These are phyloP conservation scores for Paelopatides confundens DNA, from an alignment of 53 echinoderm and acorn worm species.

Conservation along the genomic window DNA sequence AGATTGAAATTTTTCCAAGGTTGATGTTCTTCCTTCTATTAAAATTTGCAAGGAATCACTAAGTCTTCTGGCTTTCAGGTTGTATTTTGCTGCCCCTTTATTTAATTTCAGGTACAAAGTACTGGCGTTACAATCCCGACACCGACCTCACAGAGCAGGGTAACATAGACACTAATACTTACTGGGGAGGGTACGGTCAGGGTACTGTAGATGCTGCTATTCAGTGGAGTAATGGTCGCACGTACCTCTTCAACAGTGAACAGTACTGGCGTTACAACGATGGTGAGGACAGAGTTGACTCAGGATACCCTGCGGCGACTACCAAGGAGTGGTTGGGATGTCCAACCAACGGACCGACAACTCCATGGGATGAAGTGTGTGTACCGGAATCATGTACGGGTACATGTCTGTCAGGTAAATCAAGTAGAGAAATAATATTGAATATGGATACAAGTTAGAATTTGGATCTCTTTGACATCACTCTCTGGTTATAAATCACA, in stretches of 20 bases:
- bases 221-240: slow-evolving; percentile 91
- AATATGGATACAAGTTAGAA: no score
- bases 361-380: no score
- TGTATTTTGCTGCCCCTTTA: not conserved
- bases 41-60: no score
- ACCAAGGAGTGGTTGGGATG: slow-evolving; percentile 75
- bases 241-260: slow-evolving; percentile 88
- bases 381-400: no score
- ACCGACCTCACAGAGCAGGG: not conserved
- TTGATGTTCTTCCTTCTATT: no score
- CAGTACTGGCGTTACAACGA: slow-evolving; percentile 86
- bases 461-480: no score
- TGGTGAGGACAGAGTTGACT: slow-evolving; percentile 63
- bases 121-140: not conserved
- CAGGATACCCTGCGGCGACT: slow-evolving; percentile 72
- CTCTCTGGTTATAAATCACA: no score
- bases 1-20: no score
- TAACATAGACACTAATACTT: not conserved
- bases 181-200: not conserved
- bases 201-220: slow-evolving; percentile 77
- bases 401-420: no score
- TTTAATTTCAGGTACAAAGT: not conserved
- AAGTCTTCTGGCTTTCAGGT: no score
- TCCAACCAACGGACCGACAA: slow-evolving; percentile 48
- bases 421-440: no score